Evolutionary conservation across 2,888 invertebrate genomes (phyloP), one percentile per base, ranked within the genome.

Genomic region (Craniophora ligustri): DNA sequence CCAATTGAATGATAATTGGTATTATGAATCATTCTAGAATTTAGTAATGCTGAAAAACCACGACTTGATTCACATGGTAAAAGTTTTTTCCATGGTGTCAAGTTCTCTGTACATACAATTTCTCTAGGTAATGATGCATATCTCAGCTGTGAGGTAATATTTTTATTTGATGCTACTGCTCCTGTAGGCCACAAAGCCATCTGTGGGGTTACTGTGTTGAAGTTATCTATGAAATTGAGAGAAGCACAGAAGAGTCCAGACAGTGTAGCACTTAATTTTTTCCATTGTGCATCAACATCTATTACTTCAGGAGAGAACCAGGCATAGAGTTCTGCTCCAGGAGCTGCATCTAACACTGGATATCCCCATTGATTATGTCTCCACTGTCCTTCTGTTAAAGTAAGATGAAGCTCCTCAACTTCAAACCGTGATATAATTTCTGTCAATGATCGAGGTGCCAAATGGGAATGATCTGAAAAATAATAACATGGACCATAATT

Each of bases 51-150:
- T 11, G 97, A 96, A 71, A 99, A 94, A 2, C 99, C 99, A 78
- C 95, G 95, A 85, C 95, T 96, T n/a, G 97, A 96, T 86, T 97
- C 97, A 90, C 99, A 99, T 0, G 99, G 99, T 36, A 99, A 88
- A 3, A 99, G 92, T 85, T 99, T 99, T 80, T 98, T 98, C 97
- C 99, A 99, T 0, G 99, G 99, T 10, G 99, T 99, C 75, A 99
- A 92, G 92, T 99, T 99, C 92, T 99, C 99, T 0, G 99, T 99
- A 83, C 99, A 99, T 3, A 99, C 98, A 75, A 98, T 97, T 94
- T 99, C 99, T 66, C 98, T 94, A 0, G 99, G 98, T 58, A 99
- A 87, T n/a, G 97, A 96, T 0, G 99, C 96, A 91, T 99, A 99
- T 75, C 97, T 91, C 35, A 96, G 85, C 74, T 87, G 94, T 79